phyloP scores from a whole-genome alignment of 2,113 vertebrate species.

The Pithys albifrons region DNA sequence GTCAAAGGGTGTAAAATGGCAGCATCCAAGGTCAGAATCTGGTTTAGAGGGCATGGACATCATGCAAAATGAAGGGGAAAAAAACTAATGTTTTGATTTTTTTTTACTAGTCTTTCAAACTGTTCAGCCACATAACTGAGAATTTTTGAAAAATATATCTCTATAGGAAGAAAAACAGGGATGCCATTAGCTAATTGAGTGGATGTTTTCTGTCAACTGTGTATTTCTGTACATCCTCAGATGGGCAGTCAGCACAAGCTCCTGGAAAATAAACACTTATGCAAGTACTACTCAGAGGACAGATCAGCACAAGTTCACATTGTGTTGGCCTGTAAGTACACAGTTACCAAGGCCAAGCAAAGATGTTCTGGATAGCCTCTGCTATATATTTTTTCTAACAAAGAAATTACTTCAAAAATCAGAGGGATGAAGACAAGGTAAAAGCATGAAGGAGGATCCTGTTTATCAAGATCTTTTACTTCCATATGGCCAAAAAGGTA shows the following conservation, averaged over 20 bases:
- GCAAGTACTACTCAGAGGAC: background rate
- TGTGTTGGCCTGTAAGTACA: background rate
- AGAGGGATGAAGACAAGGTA: background rate
- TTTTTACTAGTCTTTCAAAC: background rate
- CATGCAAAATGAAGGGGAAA: background rate
- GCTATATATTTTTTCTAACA: background rate
- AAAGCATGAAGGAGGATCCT: background rate
- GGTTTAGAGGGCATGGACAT: background rate
- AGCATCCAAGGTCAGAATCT: background rate
- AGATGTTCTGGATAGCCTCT: background rate
- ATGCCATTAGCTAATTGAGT: background rate
- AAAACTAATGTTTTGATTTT: accelerated
- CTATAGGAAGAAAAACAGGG: background rate
- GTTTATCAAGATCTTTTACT: background rate
- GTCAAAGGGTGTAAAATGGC: background rate
- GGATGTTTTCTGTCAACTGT: background rate
- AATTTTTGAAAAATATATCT: background rate
- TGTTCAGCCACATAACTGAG: background rate
- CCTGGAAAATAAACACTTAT: background rate
- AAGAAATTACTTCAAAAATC: background rate
- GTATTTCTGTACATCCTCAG: background rate
- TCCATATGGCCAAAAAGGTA: background rate
- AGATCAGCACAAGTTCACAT: background rate
- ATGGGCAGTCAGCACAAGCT: background rate
- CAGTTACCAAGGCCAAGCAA: background rate